Evolutionary conservation across 2,113 vertebrate species (phyloP).

Genomic region (Hyaena hyaena): DNA sequence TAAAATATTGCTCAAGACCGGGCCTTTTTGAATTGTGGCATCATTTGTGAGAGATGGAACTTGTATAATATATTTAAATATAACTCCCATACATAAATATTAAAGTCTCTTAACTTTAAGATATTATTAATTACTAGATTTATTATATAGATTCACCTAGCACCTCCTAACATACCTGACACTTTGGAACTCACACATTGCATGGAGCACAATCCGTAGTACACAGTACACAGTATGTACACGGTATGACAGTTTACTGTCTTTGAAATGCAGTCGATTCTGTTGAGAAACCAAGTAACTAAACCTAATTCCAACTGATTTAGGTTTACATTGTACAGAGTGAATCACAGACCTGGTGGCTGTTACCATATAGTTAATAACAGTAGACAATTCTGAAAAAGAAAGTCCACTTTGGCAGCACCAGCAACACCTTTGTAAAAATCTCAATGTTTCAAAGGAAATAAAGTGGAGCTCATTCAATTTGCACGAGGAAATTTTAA

Average conservation of each 20-base stretch:
- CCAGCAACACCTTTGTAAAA: slow-evolving; percentile 2
- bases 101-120: not conserved
- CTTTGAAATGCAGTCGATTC: not conserved
- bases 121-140: not conserved
- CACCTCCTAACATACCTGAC: not conserved
- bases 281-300: not conserved
- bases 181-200: slow-evolving; percentile 1
- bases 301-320: not conserved
- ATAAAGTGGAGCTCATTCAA: not conserved
- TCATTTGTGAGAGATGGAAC: not conserved
- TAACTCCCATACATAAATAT: not conserved
- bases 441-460: not conserved
- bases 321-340: not conserved
- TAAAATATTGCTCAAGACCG: not conserved
- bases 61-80: not conserved
- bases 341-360: not conserved
- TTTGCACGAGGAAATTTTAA: slow-evolving; percentile 35
- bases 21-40: not conserved
- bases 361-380: not conserved
- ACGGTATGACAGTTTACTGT: not conserved
- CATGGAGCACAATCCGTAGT: not conserved
- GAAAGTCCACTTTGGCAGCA: not conserved
- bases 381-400: slow-evolving; percentile 30
- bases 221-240: too few species aligned
- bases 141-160: not conserved